Evolutionary conservation across 1,140 invertebrate species (phyloP).

Genomic region (Papilio polytes): DNA sequence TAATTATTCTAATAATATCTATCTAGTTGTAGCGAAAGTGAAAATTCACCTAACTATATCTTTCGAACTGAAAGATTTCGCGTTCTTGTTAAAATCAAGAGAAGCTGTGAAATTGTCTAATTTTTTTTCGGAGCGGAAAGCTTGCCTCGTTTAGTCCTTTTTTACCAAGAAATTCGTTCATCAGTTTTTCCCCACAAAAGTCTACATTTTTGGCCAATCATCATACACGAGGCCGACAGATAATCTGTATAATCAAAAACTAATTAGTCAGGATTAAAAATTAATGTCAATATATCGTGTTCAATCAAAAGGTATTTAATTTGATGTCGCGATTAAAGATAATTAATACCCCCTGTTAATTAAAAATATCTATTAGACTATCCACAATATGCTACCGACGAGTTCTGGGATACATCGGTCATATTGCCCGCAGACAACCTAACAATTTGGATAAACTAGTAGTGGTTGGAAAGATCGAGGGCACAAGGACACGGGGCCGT

Average conservation of each 20-base stretch:
- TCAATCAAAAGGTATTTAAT: neutral
- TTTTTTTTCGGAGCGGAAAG: no score
- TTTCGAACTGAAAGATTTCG: neutral
- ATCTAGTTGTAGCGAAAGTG: neutral
- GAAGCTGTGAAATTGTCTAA: no score
- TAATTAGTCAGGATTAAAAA: neutral
- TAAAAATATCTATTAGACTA: no score
- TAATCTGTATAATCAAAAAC: neutral
- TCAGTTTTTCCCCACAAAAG: neutral
- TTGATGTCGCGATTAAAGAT: constrained; percentile 4
- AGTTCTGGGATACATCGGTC: no score
- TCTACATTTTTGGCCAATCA: neutral
- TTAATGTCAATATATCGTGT: constrained; percentile 9
- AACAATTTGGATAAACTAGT: no score
- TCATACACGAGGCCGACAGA: neutral
- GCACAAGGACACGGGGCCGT: no score
- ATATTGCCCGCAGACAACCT: no score
- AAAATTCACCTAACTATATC: neutral
- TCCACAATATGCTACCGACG: no score
- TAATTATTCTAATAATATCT: neutral
- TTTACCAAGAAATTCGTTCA: neutral
- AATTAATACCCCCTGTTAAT: constrained; percentile 20
- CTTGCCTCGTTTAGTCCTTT: no score
- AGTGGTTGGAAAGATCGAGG: no score
- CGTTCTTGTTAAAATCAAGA: neutral